These are phyloP conservation scores for Hetaerina titia DNA, from an alignment of 2,888 invertebrate genomes.

Conservation along the genomic window DNA sequence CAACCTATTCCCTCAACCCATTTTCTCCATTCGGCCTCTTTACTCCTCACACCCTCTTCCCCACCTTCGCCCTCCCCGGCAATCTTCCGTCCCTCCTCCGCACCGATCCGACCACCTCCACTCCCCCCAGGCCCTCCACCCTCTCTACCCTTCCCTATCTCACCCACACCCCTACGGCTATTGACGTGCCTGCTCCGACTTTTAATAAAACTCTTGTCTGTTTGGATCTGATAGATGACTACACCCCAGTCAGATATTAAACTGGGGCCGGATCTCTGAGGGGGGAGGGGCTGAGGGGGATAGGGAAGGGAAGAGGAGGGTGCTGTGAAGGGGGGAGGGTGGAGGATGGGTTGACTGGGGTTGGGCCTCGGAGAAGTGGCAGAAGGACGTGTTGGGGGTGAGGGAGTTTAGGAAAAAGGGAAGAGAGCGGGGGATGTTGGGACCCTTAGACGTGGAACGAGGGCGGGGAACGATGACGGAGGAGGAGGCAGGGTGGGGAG, in stretches of 20 bases:
- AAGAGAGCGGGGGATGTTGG: not conserved
- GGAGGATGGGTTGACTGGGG: slow-evolving; percentile 3
- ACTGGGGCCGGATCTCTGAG: slow-evolving; percentile 73
- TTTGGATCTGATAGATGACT: slow-evolving; percentile 80
- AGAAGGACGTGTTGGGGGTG: slow-evolving; percentile 17
- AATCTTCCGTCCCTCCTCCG: slow-evolving; percentile 32
- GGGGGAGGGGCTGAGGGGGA: slow-evolving; percentile 58
- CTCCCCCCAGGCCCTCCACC: slow-evolving; percentile 69
- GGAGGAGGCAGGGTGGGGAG: not conserved
- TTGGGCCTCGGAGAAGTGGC: not conserved
- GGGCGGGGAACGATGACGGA: not conserved
- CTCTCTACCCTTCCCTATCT: slow-evolving; percentile 66
- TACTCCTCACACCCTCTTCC: not conserved
- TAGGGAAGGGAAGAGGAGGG: slow-evolving; percentile 1
- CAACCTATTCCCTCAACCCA: slow-evolving; percentile 70
- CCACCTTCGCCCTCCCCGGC: slow-evolving; percentile 71
- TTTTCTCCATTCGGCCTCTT: slow-evolving; percentile 54
- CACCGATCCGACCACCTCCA: not conserved
- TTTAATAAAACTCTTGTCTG: slow-evolving; percentile 81
- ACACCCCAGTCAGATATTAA: slow-evolving; percentile 80
- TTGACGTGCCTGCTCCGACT: slow-evolving; percentile 78
- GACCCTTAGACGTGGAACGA: not conserved
- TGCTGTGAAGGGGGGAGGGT: slow-evolving; percentile 42
- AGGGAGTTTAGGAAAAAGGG: not conserved
- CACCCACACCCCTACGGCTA: slow-evolving; percentile 72